Conservation (phyloP, 2,797 vertebrate species). For the Hyperoplus immaculatus region DNA sequence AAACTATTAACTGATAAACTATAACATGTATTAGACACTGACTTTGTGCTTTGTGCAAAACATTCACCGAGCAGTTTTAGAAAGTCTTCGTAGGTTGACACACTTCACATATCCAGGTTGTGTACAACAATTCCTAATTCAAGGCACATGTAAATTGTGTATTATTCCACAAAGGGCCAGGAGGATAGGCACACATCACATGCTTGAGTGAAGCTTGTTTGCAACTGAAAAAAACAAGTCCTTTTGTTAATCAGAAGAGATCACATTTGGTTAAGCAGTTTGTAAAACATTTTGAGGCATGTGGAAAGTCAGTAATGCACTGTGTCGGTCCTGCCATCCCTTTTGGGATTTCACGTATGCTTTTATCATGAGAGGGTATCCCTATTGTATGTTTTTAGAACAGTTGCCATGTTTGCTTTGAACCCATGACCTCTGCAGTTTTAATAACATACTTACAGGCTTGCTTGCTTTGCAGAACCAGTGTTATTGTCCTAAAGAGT, state of each 20-base stretch:
- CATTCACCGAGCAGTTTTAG: neutral
- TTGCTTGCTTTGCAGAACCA: constrained; percentile 9
- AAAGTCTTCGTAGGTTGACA: neutral
- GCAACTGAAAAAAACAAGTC: constrained; percentile 34
- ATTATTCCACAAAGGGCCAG: constrained; percentile 25
- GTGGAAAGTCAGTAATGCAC: constrained; percentile 28
- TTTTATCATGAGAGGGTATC: constrained; percentile 41
- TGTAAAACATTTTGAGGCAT: constrained; percentile 16
- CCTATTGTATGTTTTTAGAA: constrained; percentile 21
- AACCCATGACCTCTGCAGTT: constrained; percentile 16
- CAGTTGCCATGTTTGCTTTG: neutral
- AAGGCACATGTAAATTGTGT: neutral
- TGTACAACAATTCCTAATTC: neutral
- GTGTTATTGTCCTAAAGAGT: constrained; percentile 9
- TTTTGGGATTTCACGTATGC: constrained; percentile 20
- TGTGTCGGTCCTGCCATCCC: constrained; percentile 4
- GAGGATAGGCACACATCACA: constrained; percentile 32
- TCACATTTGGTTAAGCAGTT: constrained; percentile 36
- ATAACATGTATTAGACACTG: neutral
- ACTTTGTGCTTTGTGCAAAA: neutral
- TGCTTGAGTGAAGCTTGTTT: constrained; percentile 16
- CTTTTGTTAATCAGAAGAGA: constrained; percentile 23
- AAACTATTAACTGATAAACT: neutral
- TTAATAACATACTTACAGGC: neutral
- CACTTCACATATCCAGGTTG: neutral